phyloP scores from a whole-genome alignment of 2,113 vertebrate genomes.

The Deroptyus accipitrinus region DNA sequence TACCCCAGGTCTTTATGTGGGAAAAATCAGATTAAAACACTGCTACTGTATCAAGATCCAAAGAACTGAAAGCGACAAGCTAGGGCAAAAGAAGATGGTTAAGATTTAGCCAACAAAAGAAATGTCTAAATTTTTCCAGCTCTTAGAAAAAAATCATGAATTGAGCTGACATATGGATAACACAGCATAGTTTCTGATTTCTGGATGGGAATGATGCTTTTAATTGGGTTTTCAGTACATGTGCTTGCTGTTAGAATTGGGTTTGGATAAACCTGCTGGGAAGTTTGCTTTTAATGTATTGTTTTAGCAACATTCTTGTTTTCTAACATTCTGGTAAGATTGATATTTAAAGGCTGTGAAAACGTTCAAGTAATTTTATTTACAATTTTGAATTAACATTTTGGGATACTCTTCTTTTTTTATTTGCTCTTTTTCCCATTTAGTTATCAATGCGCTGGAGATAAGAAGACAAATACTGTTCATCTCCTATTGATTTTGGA shows the following conservation, averaged over 20 bases:
- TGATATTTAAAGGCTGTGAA: neutral
- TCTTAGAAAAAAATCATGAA: neutral
- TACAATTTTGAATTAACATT: neutral
- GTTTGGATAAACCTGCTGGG: conserved; percentile 20
- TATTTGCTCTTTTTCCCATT: neutral
- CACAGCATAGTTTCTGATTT: neutral
- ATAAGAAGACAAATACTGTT: conserved; percentile 15
- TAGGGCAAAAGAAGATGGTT: neutral
- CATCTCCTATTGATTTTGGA: conserved; percentile 36
- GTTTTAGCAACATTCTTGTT: neutral
- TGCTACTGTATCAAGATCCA: neutral
- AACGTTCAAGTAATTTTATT: conserved; percentile 24
- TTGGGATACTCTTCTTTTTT: neutral
- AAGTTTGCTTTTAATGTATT: conserved; percentile 14
- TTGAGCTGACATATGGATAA: conserved; percentile 18
- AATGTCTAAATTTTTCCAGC: neutral
- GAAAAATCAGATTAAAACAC: neutral
- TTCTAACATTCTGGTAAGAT: neutral
- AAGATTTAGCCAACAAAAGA: neutral
- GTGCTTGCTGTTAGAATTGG: neutral
- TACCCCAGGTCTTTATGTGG: neutral
- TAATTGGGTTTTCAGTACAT: neutral
- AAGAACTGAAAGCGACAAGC: neutral
- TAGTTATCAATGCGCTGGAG: conserved; percentile 12
- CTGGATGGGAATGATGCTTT: neutral